Evolutionary conservation across 2,888 invertebrate genomes (phyloP), one percentile per base, ranked within the genome.

Genomic region (Ethmia dodecea): DNA sequence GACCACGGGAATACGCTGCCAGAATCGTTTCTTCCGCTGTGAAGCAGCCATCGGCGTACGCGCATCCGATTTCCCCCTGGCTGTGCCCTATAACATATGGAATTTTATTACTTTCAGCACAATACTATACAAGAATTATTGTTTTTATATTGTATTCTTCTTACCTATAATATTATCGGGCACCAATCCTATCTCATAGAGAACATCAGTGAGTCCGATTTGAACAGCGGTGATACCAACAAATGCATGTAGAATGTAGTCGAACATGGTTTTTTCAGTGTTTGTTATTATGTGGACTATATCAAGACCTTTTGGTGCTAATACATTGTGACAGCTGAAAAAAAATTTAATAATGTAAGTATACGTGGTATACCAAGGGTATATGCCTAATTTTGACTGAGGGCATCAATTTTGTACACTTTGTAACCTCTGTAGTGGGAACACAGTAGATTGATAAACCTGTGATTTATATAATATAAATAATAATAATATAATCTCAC

Each of bases 1-100:
- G 79, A 1, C 95, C 95, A 43, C 96, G 88, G 57, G 92, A 93
- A 70, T 95, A 96, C 0, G 96, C 92, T 3, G 92, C 88, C 11
- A 95, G 68, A 29, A 97, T 91, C 83, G 94, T 93, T 74, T 97
- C 94, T 57, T 95, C 93, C 0, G 92, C 90, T 0, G 95, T 94
- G 38, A 98, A 88, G 44, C 94, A 93, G 0, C 94, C 95, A 67
- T 98, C 98, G 1, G 96, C 97, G 69, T 98, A 98, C 0, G 94
- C 97, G 67, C 98, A 98, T 1, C 95, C 97, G 14, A 98, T 80
- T 70, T 98, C 98, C 13, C 98, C 98, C 0, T 96, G 94, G 13
- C 97, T 98, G 68, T 98, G 97, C 1, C 98, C 96, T 86, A 36
- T 4, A 12, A 26, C 10, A 26, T 4, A 22, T 3, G 22, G n/a